Evolutionary conservation across 2,113 vertebrate genomes (phyloP).

Genomic region (Plectropomus leopardus): DNA sequence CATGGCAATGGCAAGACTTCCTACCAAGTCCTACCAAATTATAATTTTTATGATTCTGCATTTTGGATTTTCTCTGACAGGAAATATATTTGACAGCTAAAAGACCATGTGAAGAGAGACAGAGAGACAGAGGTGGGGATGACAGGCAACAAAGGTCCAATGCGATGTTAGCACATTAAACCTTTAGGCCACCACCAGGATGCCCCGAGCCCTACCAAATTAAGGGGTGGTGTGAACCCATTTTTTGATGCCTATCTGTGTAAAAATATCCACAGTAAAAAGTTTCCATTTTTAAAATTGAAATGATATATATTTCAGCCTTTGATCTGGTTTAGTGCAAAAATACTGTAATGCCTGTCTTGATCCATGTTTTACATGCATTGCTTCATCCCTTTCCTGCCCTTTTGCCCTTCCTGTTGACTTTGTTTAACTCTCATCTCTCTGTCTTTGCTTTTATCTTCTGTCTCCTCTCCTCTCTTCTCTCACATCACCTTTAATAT

Average conservation of each 20-base stretch:
- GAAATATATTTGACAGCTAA: background rate
- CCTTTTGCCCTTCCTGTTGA: slow-evolving; percentile 17
- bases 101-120: background rate
- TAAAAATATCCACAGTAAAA: background rate
- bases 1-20: no score
- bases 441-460: background rate
- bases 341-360: background rate
- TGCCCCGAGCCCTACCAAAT: no score
- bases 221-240: background rate
- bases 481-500: slow-evolving; percentile 10
- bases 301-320: background rate
- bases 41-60: background rate
- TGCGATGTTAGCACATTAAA: no score
- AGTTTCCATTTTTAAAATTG: background rate
- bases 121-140: background rate
- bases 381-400: slow-evolving; percentile 21
- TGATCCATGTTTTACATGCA: background rate
- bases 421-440: background rate
- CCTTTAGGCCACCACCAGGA: background rate
- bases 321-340: background rate
- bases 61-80: background rate
- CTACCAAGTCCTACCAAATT: background rate
- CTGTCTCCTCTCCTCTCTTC: slow-evolving; percentile 1
- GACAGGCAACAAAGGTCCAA: slow-evolving; percentile 3
- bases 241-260: background rate